Evolutionary conservation across 2,113 vertebrate species (phyloP).

Genomic region (Amphilophus citrinellus): DNA sequence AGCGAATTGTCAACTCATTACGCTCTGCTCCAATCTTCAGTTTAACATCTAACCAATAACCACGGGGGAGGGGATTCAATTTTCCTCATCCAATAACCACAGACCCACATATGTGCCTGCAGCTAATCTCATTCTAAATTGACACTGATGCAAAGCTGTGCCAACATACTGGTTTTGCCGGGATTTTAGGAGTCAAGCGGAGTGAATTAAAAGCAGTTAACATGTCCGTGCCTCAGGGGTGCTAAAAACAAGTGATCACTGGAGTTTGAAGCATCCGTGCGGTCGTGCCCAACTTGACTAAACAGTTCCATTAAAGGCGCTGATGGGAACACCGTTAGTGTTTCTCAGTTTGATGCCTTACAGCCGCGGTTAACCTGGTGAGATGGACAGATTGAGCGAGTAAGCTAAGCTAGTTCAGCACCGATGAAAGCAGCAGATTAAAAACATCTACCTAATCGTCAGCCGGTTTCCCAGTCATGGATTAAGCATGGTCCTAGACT

Average conservation of each 20-base stretch:
- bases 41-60: background rate
- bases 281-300: background rate
- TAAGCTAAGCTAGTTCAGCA: background rate
- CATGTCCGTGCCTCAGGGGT: background rate
- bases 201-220: background rate
- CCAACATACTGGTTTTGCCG: background rate
- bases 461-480: no score
- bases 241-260: background rate
- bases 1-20: background rate
- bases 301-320: background rate
- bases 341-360: background rate
- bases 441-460: background rate
- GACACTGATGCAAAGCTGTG: conserved; percentile 1
- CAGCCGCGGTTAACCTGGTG: background rate
- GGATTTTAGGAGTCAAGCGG: background rate
- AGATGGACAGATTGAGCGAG: background rate
- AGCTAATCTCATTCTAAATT: background rate
- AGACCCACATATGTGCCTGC: background rate
- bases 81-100: background rate
- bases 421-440: background rate
- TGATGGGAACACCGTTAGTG: background rate
- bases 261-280: background rate
- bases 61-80: background rate
- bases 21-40: background rate
- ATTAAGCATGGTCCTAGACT: no score